Percentiles rank a stretch among this genome's conserved stretches.
Evolutionary conservation across 2,113 vertebrate species (phyloP).

Genomic region (Ctenodactylus gundi): DNA sequence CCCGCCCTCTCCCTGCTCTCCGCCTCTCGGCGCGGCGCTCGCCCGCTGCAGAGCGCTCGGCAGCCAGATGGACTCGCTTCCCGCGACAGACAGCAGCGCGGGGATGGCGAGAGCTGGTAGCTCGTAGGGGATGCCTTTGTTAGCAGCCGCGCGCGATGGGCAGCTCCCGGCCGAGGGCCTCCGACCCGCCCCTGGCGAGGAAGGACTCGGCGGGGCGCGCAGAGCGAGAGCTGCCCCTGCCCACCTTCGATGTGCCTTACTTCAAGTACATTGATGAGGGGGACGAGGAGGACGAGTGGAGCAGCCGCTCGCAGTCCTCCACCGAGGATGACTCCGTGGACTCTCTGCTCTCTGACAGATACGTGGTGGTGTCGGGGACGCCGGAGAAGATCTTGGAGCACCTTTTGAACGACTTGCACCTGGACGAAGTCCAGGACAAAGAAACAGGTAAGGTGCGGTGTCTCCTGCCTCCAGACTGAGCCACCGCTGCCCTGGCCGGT

Average conservation of each 20-base stretch:
- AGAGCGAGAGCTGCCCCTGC: constrained; percentile 86
- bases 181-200: constrained; percentile 83
- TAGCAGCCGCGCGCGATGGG: constrained; percentile 86
- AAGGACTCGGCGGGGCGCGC: constrained; percentile 86
- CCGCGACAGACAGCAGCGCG: constrained; percentile 73
- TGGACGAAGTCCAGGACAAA: constrained; percentile 93
- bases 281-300: constrained; percentile 92
- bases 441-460: constrained; percentile 90
- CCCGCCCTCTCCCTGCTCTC: constrained; percentile 73
- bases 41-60: constrained; percentile 85
- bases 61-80: constrained; percentile 83
- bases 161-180: constrained; percentile 86
- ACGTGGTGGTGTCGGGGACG: constrained; percentile 93
- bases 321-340: constrained; percentile 93
- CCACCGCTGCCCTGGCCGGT: background rate
- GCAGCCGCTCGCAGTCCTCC: constrained; percentile 94
- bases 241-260: constrained; percentile 98
- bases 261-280: constrained; percentile 99
- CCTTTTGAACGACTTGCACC: constrained; percentile 91
- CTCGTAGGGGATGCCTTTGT: constrained; percentile 83
- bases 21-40: constrained; percentile 77
- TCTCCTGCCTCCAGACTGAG: background rate
- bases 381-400: constrained; percentile 97
- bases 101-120: constrained; percentile 76
- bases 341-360: constrained; percentile 96